Evolutionary conservation across 53 echinoderm and acorn worm species (phyloP).

Genomic region (Astropecten irregularis): DNA sequence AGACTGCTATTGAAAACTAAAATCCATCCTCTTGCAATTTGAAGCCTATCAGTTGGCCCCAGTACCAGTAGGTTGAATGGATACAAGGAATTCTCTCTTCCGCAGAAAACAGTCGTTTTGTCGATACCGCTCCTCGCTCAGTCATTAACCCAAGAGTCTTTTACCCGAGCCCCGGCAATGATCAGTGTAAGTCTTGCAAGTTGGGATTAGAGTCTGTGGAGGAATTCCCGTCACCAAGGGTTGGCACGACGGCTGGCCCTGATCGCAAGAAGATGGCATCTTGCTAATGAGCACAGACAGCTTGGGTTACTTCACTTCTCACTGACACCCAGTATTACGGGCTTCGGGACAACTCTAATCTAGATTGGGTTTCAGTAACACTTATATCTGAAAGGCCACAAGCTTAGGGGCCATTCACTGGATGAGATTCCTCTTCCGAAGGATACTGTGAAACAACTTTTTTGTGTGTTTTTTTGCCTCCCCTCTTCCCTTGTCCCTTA

Average conservation of each 20-base stretch:
- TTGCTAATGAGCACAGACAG: slow-evolving; percentile 49
- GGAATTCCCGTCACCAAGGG: slow-evolving; percentile 20
- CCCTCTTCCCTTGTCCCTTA: slow-evolving; percentile 9
- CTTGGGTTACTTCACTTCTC: slow-evolving; percentile 54
- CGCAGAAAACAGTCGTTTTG: slow-evolving; percentile 31
- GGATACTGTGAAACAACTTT: slow-evolving; percentile 9
- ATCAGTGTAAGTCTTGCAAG: not conserved
- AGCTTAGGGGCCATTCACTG: not conserved
- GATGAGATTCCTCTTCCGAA: not conserved
- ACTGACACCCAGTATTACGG: slow-evolving; percentile 30
- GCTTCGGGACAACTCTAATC: slow-evolving; percentile 44
- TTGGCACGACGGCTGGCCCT: not conserved
- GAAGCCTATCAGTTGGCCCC: too few species aligned
- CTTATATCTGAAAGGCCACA: slow-evolving; percentile 41
- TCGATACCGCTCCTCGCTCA: not conserved
- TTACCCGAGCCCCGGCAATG: not conserved
- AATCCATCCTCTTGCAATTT: too few species aligned
- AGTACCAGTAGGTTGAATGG: too few species aligned
- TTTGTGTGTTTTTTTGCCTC: not conserved
- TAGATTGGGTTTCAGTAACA: slow-evolving; percentile 53
- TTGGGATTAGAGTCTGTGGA: slow-evolving; percentile 3
- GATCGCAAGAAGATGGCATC: slow-evolving; percentile 42
- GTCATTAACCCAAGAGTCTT: slow-evolving; percentile 23
- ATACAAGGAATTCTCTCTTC: too few species aligned
- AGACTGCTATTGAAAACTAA: too few species aligned